Evolutionary conservation across 1,140 invertebrate species (phyloP).

Genomic region (Heterodera carotae): DNA sequence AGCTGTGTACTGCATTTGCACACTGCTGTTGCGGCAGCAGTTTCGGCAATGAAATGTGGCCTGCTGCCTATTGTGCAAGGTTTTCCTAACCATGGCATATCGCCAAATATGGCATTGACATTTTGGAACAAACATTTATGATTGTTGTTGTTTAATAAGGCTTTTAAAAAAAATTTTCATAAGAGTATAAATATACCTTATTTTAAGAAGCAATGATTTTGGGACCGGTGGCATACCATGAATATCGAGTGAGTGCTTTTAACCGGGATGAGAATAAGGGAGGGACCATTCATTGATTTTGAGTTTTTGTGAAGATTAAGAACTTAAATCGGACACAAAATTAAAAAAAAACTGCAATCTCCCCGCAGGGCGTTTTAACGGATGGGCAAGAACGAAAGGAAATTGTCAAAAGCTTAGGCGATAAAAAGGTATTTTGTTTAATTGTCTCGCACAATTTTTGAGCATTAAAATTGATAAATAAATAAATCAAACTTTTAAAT

Average conservation of each 20-base stretch:
- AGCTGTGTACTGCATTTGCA: conserved; percentile 92
- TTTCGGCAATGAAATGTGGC: conserved; percentile 70
- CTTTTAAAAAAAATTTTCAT: background rate
- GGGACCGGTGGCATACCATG: conserved; percentile 68
- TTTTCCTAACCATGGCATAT: too few relatives aligned
- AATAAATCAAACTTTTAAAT: background rate
- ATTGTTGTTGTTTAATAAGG: background rate
- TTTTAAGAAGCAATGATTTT: conserved; percentile 68
- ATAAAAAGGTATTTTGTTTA: conserved; percentile 40
- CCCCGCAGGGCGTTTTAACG: conserved; percentile 65
- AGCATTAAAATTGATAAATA: background rate
- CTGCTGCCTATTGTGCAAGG: conserved; percentile 64
- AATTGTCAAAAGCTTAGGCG: conserved; percentile 67
- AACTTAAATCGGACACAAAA: too few relatives aligned
- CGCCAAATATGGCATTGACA: too few relatives aligned
- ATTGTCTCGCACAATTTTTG: too few relatives aligned
- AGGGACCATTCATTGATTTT: too few relatives aligned
- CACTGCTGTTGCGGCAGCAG: conserved; percentile 78
- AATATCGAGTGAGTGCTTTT: conserved; percentile 57
- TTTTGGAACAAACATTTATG: too few relatives aligned
- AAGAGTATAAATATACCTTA: background rate
- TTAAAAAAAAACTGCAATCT: too few relatives aligned
- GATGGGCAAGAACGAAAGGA: conserved; percentile 67
- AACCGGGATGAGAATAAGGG: too few relatives aligned
- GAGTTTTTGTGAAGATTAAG: too few relatives aligned